These are phyloP conservation scores for Brienomyrus longianalis DNA, from an alignment of 2,113 vertebrate genomes.

Conservation along the genomic window DNA sequence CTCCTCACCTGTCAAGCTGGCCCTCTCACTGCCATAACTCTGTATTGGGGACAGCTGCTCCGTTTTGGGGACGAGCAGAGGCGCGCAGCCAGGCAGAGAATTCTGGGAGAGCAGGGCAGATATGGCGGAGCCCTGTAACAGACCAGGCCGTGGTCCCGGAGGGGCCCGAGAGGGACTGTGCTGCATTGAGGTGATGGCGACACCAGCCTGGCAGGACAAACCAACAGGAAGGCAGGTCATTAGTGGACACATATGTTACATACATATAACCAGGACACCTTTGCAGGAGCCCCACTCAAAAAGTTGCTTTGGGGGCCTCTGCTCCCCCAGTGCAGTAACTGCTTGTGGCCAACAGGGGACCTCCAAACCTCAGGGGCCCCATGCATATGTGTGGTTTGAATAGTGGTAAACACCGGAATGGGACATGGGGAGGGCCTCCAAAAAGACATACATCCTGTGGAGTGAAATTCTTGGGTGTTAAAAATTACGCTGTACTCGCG, in stretches of 20 bases:
- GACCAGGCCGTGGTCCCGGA: conserved; percentile 21
- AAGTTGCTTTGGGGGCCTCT: not conserved
- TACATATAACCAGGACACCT: not conserved
- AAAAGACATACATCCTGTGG: not conserved
- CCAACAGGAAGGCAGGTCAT: not conserved
- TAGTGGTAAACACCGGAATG: not conserved
- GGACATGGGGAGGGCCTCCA: not conserved
- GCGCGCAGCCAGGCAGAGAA: conserved; percentile 30
- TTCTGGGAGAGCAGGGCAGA: conserved; percentile 46
- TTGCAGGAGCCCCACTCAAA: not conserved
- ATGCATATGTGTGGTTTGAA: not conserved
- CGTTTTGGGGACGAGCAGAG: conserved; percentile 70
- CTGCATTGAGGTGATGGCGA: conserved; percentile 30
- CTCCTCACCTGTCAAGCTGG: conserved; percentile 46
- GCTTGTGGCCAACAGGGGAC: not conserved
- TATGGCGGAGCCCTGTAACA: conserved; percentile 35
- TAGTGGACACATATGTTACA: not conserved
- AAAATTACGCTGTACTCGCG: not conserved
- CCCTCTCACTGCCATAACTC: conserved; percentile 54
- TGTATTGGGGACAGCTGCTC: conserved; percentile 78
- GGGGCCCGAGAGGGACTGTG: conserved; percentile 28
- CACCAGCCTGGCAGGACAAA: not conserved
- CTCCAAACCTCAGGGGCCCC: not conserved
- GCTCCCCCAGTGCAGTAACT: not conserved
- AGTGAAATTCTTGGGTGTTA: not conserved